phyloP scores from a whole-genome alignment of 2,888 invertebrate species.

The Melieria crassipennis region DNA sequence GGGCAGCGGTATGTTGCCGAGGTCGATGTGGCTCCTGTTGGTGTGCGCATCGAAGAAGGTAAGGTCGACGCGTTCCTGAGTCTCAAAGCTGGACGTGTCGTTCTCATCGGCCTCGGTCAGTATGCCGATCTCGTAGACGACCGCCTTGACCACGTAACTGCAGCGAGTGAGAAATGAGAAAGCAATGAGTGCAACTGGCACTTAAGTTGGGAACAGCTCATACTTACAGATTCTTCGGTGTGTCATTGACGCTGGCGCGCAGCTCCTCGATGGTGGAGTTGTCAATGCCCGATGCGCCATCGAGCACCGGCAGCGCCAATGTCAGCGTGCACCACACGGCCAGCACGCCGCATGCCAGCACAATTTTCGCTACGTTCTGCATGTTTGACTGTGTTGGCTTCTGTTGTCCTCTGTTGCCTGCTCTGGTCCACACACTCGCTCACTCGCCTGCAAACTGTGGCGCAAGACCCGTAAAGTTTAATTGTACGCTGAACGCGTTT shows the following conservation, averaged over 20 bases:
- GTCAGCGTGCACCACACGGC: not conserved
- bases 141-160: constrained; percentile 70
- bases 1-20: constrained; percentile 69
- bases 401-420: too few relatives aligned
- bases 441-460: too few relatives aligned
- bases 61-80: constrained; percentile 69
- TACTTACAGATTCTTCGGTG: constrained; percentile 63
- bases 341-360: too few relatives aligned
- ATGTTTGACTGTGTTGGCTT: too few relatives aligned
- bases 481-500: too few relatives aligned
- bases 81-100: constrained; percentile 60
- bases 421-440: too few relatives aligned
- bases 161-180: not conserved
- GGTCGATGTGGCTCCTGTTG: constrained; percentile 67
- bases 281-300: constrained; percentile 53
- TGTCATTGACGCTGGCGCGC: constrained; percentile 53
- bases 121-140: constrained; percentile 72
- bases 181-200: not conserved
- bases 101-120: constrained; percentile 69
- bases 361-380: too few relatives aligned
- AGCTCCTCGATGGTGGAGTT: constrained; percentile 59
- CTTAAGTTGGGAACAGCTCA: too few relatives aligned
- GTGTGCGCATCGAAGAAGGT: constrained; percentile 68
- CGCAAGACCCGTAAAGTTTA: too few relatives aligned
- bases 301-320: constrained; percentile 55